Base-by-base conservation (phyloP, 2,797 vertebrate genomes). In the Falco concolor region DNA sequence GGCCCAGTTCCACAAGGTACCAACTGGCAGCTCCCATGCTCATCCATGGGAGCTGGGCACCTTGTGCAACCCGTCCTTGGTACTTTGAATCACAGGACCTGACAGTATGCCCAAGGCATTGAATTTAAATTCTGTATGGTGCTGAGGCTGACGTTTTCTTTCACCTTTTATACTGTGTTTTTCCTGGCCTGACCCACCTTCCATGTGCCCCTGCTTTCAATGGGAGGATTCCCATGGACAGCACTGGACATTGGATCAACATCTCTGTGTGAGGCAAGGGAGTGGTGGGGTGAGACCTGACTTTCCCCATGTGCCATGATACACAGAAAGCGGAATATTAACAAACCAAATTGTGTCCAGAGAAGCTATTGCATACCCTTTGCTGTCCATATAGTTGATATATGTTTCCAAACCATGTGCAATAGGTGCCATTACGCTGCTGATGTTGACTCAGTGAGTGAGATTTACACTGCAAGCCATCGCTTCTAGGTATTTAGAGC, bases 381-480 rank as follows among this genome's bases (percentile, higher is more conserved):
- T 96, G 84, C 93, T 95, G 96, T 96, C 95, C 61, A 3, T 30
- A 27, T 8, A 70, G 57, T 50, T 97, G 95, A 95, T 96, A 72
- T 87, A 96, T 1, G 47, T 94, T 94, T 83, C 85, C 86, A 91
- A 90, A 89, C 83, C 78, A 84, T 53, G 86, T 67, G 90, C 94
- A 94, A 36, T 91, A 87, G 92, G 87, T 85, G 93, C 76, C 93
- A 94, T 93, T 91, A 83, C 19, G 0, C 77, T 75, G 80, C 92
- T 83, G 96, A 56, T 96, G 95, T 96, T 96, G 93, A 90, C 84
- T 89, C 54, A 1, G 74, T 54, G 95, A 84, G 73, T 56, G 89
- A 96, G 97, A 96, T 97, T 96, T 97, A 97, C 92, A 23, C 92
- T 50, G 72, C 95, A 63, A 95, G 94, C 91, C 90, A 90, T 92